Percentiles rank a stretch among this genome's conserved stretches.
Conservation (phyloP, 1,140 invertebrate genomes). For the Dermatophagoides farinae region DNA sequence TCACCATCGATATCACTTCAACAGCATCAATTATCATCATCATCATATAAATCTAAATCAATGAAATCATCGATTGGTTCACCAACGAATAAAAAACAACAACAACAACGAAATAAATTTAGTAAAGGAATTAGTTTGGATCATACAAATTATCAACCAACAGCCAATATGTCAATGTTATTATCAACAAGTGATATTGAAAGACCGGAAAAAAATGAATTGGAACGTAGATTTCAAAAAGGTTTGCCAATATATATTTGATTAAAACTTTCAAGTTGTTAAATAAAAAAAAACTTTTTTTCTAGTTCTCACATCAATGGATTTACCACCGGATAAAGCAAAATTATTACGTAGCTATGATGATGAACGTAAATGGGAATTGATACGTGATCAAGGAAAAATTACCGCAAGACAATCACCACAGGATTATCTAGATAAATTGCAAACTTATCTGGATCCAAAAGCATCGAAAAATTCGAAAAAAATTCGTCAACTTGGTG, state of each 20-base stretch:
- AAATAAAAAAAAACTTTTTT: conserved; percentile 17
- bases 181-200: not conserved
- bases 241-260: conserved; percentile 1
- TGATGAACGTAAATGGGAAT: conserved; percentile 96
- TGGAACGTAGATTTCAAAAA: conserved; percentile 9
- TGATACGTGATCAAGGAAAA: conserved; percentile 98
- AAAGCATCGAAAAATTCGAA: conserved; percentile 40
- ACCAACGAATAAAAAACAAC: no score
- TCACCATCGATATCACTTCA: no score
- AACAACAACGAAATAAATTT: no score
- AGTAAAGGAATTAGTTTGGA: no score
- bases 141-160: no score
- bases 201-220: conserved; percentile 1
- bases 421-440: conserved; percentile 74
- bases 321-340: conserved; percentile 93
- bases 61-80: no score
- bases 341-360: conserved; percentile 90
- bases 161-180: no score
- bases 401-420: conserved; percentile 92
- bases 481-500: conserved; percentile 89
- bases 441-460: conserved; percentile 82
- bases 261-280: not conserved
- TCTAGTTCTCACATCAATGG: conserved; percentile 73
- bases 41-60: no score
- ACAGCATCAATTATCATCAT: no score